Evolutionary conservation across 2,797 vertebrate species (phyloP).

Genomic region (Babyrousa celebensis): DNA sequence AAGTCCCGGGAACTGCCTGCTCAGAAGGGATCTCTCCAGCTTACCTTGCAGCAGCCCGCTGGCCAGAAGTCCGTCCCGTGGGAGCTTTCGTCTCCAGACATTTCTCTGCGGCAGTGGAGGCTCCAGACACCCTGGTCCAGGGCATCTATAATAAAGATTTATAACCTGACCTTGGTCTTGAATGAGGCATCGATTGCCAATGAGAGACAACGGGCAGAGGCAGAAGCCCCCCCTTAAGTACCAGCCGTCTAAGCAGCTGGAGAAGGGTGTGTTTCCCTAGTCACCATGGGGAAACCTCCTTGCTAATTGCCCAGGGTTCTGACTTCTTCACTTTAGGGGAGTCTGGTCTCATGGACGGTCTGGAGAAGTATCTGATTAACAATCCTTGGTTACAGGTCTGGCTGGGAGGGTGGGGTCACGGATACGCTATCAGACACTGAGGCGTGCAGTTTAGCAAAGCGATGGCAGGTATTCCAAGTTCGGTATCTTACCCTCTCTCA

Average conservation of each 20-base stretch:
- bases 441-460: conserved; percentile 72
- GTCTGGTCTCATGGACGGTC: conserved; percentile 81
- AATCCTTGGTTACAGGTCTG: conserved; percentile 74
- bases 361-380: conserved; percentile 84
- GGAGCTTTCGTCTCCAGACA: conserved; percentile 81
- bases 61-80: conserved; percentile 47
- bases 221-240: conserved; percentile 69
- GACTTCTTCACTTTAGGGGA: conserved; percentile 79
- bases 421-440: conserved; percentile 59
- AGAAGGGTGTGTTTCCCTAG: conserved; percentile 77
- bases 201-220: conserved; percentile 37
- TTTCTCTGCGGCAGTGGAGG: conserved; percentile 76
- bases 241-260: conserved; percentile 52
- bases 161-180: conserved; percentile 79
- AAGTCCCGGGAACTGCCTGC: not conserved
- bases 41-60: conserved; percentile 81
- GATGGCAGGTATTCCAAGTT: conserved; percentile 73
- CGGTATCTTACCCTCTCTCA: conserved; percentile 68
- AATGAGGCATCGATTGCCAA: conserved; percentile 78
- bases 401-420: conserved; percentile 82
- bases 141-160: conserved; percentile 83
- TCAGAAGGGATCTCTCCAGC: not conserved
- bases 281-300: conserved; percentile 78
- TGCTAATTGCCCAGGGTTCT: conserved; percentile 77
- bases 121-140: conserved; percentile 80